Base-by-base conservation (phyloP, 2,888 invertebrate species). In the Muschampia plurimacula region DNA sequence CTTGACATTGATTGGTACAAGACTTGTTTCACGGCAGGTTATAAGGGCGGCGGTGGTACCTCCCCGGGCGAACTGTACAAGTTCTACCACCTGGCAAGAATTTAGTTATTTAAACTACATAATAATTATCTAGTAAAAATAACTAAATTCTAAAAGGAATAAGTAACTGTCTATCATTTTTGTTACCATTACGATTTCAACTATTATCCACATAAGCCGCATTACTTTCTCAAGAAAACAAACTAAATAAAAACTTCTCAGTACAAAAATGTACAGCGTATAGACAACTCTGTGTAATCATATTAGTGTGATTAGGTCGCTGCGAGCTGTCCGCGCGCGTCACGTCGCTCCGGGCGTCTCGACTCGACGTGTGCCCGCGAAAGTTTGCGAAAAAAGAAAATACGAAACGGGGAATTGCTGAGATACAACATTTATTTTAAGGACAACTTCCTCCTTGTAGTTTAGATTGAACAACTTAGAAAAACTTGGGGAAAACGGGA, bases 401-500 rank as follows among this genome's bases (percentile, higher is more conserved):
- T 22, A 22, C n/a, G 15, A 15, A 52, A 22, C 15, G 15, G 15
- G n/a, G 15, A 52, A 52, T 52, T 15, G 52, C 60, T 60, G 10
- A 36, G 36, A 60, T 6, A 36, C 12, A 13, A 60, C 36, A 36
- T 60, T 60, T 60, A 36, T 60, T 60, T n/a, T 36, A 60, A 36
- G 36, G 32, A 36, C 2, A 60, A 36, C 60, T 60, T 60, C 36
- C 60, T 60, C 13, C 13, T 52, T 52, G 52, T 4, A 60, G 60
- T 32, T 59, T 60, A 60, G 36, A 32, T 52, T 52, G 52, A n/a
- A 52, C 52, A 52, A 52, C 15, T 52, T 52, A 52, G 52, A 6
- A 1, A 15, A 52, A 15, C 8, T 52, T 52, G 52, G 15, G 15
- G 15, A 52, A 52, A 52, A 46, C 7, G 5, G n/a, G 52, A 7